A percentile compares a stretch with the other conserved stretches of the same genome.
These are phyloP conservation scores for Eolophus roseicapilla DNA, from an alignment of 2,113 vertebrate species.

Conservation along the genomic window DNA sequence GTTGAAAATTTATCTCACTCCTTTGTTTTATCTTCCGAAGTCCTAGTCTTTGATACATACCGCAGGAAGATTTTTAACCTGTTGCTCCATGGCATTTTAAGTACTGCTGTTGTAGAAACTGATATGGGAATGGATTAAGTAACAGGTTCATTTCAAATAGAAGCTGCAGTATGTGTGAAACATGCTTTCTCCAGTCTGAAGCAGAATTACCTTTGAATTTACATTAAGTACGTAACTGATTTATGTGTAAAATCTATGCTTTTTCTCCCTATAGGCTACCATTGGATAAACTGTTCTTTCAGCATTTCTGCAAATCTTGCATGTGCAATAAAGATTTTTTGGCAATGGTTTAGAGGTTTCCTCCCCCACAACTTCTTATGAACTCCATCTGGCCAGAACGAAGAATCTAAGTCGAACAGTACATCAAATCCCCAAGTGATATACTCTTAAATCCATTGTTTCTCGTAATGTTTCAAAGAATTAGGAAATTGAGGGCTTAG, in stretches of 20 bases:
- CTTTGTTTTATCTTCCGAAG: neutral
- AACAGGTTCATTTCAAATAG: neutral
- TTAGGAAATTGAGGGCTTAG: conserved; percentile 48
- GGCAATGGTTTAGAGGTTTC: conserved; percentile 37
- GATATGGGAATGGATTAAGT: neutral
- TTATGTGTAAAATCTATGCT: neutral
- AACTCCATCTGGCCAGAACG: conserved; percentile 45
- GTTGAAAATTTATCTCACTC: neutral
- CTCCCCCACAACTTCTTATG: conserved; percentile 8
- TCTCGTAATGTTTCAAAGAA: conserved; percentile 15
- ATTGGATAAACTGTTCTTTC: neutral
- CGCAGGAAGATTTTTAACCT: neutral
- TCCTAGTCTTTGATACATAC: neutral
- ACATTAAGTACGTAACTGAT: neutral
- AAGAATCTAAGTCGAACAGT: conserved; percentile 2
- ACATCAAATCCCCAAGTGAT: conserved; percentile 38
- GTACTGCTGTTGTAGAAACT: neutral
- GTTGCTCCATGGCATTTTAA: neutral
- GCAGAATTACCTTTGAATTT: neutral
- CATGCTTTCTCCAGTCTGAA: neutral
- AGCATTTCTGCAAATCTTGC: neutral
- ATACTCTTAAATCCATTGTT: conserved; percentile 47
- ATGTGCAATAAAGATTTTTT: conserved; percentile 26
- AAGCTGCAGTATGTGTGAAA: neutral
- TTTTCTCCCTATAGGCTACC: neutral